Conservation (phyloP, 1,140 invertebrate genomes). For the Hyposmocoma kahamanoa region DNA sequence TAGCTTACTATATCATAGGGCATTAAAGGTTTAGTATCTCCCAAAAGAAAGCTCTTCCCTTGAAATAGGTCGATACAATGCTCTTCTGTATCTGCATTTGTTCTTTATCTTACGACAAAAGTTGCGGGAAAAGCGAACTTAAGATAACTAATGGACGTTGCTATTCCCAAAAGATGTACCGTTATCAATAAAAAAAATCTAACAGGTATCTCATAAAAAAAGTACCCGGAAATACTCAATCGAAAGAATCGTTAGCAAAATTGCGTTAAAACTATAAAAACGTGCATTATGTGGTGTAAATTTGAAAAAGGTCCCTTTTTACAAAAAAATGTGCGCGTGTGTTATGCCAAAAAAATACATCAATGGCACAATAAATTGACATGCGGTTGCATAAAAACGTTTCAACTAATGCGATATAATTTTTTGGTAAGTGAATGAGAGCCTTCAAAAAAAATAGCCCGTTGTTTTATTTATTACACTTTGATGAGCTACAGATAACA, state of each 20-base stretch:
- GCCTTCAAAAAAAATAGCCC: slow-evolving; percentile 17
- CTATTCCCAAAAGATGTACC: no score
- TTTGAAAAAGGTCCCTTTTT: slow-evolving; percentile 33
- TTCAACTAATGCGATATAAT: slow-evolving; percentile 49
- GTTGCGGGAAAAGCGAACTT: no score
- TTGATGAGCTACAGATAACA: neutral
- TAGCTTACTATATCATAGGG: no score
- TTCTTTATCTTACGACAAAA: no score
- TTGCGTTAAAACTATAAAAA: slow-evolving; percentile 35
- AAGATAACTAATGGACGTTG: no score
- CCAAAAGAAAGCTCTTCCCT: no score
- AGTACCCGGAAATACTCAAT: slow-evolving; percentile 37
- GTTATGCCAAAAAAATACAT: slow-evolving; percentile 27
- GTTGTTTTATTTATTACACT: neutral
- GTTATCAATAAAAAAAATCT: neutral
- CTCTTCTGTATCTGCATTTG: no score
- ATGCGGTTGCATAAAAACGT: slow-evolving; percentile 36
- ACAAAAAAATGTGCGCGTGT: slow-evolving; percentile 14
- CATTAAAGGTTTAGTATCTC: no score
- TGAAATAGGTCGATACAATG: no score
- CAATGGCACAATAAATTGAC: slow-evolving; percentile 43
- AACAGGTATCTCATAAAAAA: slow-evolving; percentile 11
- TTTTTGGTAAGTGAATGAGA: slow-evolving; percentile 25
- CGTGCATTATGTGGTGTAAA: slow-evolving; percentile 44
- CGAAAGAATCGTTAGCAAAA: slow-evolving; percentile 46